Base-by-base conservation (phyloP, 2,888 invertebrate genomes). In the Cryptus armator region DNA sequence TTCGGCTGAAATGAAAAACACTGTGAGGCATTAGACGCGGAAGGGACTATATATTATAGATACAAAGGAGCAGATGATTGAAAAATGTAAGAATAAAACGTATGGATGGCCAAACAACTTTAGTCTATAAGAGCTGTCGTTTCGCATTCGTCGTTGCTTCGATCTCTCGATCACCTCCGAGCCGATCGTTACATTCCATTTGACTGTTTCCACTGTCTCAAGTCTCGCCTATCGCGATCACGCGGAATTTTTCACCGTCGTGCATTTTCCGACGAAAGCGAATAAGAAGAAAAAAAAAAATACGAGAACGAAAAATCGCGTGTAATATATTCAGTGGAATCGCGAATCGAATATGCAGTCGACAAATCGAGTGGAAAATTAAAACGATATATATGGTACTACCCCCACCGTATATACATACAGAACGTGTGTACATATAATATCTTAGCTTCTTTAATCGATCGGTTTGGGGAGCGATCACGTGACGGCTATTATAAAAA, bases 141-240 rank as follows among this genome's bases (percentile, higher is more conserved):
- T 78, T 78, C 62, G 68, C 77, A 62, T 56, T 51, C 48, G 76
- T 53, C 51, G 66, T 37, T 77, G 56, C 56, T 66, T 51, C 59
- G 66, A 72, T 16, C 46, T 24, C 46, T 24, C 43, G 76, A 81
- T 81, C 81, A 37, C 64, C 81, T 51, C 44, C 64, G 24, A 64
- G 44, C 70, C 81, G 81, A 81, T 76, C 81, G 76, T 70, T 70
- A 51, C 75, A 81, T 51, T 74, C 78, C 48, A 70, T 67, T 56
- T 37, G 46, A 44, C 48, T 51, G 16, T 71, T 56, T 43, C 64
- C 51, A 68, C 43, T 70, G 70, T 79, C 37, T n/a, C 76, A n/a
- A 43, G 46, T 46, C 19, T 32, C 62, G 48, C 62, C 16, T 19
- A 12, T n/a, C 44, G 66, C 71, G 56, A 37, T n/a, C 64, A 19